A percentile compares a stretch with the other conserved stretches of the same genome.
Conservation (phyloP, 2,888 invertebrate genomes). For the Ditula angustiorana region DNA sequence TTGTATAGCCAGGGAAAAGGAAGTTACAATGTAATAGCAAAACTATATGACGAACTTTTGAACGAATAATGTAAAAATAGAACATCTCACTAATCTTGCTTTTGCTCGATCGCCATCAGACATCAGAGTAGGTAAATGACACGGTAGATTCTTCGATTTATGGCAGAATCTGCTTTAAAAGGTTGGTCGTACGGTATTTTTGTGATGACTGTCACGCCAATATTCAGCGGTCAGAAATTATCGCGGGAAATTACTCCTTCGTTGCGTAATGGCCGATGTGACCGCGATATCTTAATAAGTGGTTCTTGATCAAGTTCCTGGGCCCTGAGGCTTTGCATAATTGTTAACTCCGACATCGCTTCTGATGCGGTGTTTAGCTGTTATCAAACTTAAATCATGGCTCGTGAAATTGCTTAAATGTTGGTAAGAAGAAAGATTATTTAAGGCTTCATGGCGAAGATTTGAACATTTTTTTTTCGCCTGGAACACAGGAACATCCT, state of each 20-base stretch:
- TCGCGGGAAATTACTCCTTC: slow-evolving; percentile 63
- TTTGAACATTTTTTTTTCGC: too few species aligned
- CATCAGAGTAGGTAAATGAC: slow-evolving; percentile 17
- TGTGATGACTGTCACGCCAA: slow-evolving; percentile 76
- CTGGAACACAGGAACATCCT: too few species aligned
- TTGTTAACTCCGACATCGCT: slow-evolving; percentile 64
- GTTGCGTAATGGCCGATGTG: slow-evolving; percentile 75
- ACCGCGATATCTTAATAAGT: slow-evolving; percentile 82
- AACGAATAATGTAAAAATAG: too few species aligned
- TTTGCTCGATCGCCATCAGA: neutral
- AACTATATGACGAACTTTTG: too few species aligned
- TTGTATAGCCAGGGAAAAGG: too few species aligned
- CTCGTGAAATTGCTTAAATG: slow-evolving; percentile 29
- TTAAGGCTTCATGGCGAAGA: neutral
- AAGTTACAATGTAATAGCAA: too few species aligned
- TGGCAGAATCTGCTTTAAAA: slow-evolving; percentile 52
- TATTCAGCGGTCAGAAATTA: slow-evolving; percentile 63
- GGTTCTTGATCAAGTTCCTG: slow-evolving; percentile 76
- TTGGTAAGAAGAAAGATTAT: neutral
- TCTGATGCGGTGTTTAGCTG: slow-evolving; percentile 43
- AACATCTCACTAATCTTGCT: neutral
- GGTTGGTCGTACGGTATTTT: slow-evolving; percentile 68
- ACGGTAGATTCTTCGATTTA: slow-evolving; percentile 30
- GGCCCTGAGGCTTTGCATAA: slow-evolving; percentile 73
- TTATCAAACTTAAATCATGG: slow-evolving; percentile 31